Base-by-base conservation (phyloP, 2,888 invertebrate species). In the Scaptomyza polygonia region DNA sequence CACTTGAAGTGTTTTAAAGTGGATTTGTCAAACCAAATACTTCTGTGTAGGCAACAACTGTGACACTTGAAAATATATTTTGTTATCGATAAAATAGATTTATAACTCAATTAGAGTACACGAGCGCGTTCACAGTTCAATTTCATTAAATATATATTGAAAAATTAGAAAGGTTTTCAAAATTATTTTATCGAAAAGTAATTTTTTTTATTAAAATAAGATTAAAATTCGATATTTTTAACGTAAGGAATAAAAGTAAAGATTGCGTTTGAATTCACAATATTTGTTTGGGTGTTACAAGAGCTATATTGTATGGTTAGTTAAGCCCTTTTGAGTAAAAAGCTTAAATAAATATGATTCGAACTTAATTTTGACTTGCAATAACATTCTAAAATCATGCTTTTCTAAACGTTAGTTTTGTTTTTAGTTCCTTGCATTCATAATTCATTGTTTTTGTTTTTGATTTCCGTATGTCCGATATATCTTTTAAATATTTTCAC, bases 1-100 rank as follows among this genome's bases (percentile, higher is more conserved):
- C 85, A 86, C 87, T 85, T 57, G 52, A 61, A 55, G 45, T 51
- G 58, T 43, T 68, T 67, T 64, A 51, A 68, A 80, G 67, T 72
- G 62, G 49, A 64, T 66, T 69, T 25, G 63, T 63, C 39, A 56
- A 29, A 27, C 21, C 55, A 39, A 27, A 30, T 4, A 2, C 29
- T 6, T 2, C 21, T 25, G n/a, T 25, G 40, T 25, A 21, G 48
- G 14, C 16, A 45, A 36, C 34, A 52, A 63, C 51, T 56, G 32
- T 3, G 16, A n/a, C 29, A 14, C 25, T 16, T 27, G 18, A 57
- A 59, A 16, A 48, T 25, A 25, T 40, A n/a, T 39, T 25, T 30
- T n/a, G 3, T 4, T 3, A 1, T 40, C 8, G 11, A 9, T 36
- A 16, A 47, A 52, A 69, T 52, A 61, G 40, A 47, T 14, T 34